phyloP scores from a whole-genome alignment of 2,113 vertebrate genomes.

The Hydrochoerus hydrochaeris region DNA sequence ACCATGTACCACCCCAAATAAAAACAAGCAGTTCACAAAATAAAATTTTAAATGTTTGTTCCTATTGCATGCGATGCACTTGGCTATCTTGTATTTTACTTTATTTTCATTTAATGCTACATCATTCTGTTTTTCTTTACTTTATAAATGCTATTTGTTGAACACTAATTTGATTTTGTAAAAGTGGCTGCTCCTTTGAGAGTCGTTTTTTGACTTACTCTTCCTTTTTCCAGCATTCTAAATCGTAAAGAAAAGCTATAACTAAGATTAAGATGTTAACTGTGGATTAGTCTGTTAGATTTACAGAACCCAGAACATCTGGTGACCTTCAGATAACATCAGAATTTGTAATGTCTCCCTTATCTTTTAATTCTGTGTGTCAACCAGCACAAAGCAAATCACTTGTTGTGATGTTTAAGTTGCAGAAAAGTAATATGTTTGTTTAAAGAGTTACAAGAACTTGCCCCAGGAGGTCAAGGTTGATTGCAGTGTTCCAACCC shows the following conservation, averaged over 20 bases:
- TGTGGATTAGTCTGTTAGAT: not conserved
- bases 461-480: not conserved
- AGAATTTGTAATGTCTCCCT: not conserved
- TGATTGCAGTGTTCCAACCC: not conserved
- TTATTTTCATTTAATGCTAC: not conserved
- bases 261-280: not conserved
- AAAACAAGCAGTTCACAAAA: not conserved
- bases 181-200: not conserved
- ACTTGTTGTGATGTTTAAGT: not conserved
- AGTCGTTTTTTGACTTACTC: not conserved
- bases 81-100: constrained; percentile 3
- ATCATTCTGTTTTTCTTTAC: not conserved
- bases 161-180: not conserved
- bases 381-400: not conserved
- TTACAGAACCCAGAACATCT: not conserved
- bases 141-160: constrained; percentile 17
- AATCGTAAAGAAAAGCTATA: not conserved
- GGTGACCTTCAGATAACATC: not conserved
- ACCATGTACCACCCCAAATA: not conserved
- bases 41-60: constrained; percentile 19
- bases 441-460: not conserved
- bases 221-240: not conserved
- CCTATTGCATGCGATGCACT: not conserved
- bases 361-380: not conserved
- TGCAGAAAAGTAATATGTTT: not conserved